Conservation (phyloP, 35 echinoderm and acorn worm genomes). For the Eucidaris tribuloides region DNA sequence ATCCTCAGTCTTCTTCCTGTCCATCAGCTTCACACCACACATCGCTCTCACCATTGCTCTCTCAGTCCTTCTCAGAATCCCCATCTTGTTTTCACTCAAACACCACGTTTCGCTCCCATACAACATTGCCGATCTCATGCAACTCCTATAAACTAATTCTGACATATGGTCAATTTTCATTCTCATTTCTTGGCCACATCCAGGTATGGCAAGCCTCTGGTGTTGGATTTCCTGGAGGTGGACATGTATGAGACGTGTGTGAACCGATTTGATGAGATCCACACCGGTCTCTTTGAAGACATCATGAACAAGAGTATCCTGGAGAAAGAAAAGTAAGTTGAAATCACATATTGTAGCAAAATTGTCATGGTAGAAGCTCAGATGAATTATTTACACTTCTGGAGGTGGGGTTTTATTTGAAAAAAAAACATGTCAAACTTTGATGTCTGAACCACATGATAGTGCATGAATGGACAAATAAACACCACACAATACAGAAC, state of each 20-base stretch:
- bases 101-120: too few species aligned
- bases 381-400: neutral
- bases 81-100: too few species aligned
- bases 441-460: too few species aligned
- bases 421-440: too few species aligned
- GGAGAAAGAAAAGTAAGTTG: slow-evolving; percentile 93
- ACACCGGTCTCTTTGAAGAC: slow-evolving; percentile 69
- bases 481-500: neutral
- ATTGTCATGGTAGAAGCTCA: neutral
- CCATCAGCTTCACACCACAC: too few species aligned
- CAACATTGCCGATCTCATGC: too few species aligned
- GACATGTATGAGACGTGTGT: slow-evolving; percentile 85
- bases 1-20: too few species aligned
- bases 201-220: slow-evolving; percentile 95
- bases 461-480: neutral
- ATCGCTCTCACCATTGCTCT: too few species aligned
- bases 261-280: slow-evolving; percentile 68
- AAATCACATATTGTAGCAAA: neutral
- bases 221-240: slow-evolving; percentile 91
- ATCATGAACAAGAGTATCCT: slow-evolving; percentile 83
- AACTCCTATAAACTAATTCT: too few species aligned
- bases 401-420: neutral
- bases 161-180: too few species aligned
- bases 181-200: too few species aligned
- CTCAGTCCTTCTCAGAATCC: too few species aligned